These are phyloP conservation scores for Alfaro cultratus DNA, from an alignment of 2,797 vertebrate genomes.

Conservation along the genomic window DNA sequence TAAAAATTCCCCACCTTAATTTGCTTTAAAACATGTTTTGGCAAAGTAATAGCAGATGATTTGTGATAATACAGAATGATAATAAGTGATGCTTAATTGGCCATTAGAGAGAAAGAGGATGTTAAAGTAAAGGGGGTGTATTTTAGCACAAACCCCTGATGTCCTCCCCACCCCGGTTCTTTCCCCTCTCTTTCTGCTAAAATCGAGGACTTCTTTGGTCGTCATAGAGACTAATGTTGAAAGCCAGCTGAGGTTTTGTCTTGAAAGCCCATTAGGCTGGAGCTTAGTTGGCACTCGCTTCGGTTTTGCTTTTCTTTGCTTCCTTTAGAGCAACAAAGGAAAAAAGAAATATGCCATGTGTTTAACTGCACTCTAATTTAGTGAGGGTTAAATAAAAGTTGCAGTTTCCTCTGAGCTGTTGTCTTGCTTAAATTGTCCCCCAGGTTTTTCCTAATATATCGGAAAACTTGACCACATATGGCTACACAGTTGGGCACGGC, in stretches of 20 bases:
- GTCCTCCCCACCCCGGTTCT: constrained; percentile 34
- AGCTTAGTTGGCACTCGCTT: constrained; percentile 63
- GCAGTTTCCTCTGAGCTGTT: constrained; percentile 47
- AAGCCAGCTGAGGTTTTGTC: constrained; percentile 80
- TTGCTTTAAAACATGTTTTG: constrained; percentile 43
- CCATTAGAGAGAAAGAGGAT: constrained; percentile 68
- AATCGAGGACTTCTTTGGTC: constrained; percentile 72
- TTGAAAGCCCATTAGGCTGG: constrained; percentile 75
- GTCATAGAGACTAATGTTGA: constrained; percentile 78
- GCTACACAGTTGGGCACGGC: constrained; percentile 13
- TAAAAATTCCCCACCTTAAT: constrained; percentile 25
- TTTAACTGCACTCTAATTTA: constrained; percentile 55
- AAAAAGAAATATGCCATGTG: constrained; percentile 54
- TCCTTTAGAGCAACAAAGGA: constrained; percentile 48
- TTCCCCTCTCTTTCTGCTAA: constrained; percentile 49
- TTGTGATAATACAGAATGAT: constrained; percentile 69
- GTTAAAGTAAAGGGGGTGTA: constrained; percentile 63
- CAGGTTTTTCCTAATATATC: constrained; percentile 19
- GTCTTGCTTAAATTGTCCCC: constrained; percentile 46
- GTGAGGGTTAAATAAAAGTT: constrained; percentile 47
- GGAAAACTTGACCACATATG: constrained; percentile 23
- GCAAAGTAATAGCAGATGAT: constrained; percentile 70
- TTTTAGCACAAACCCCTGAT: constrained; percentile 69
- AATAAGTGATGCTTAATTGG: constrained; percentile 77
- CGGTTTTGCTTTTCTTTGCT: constrained; percentile 67